phyloP scores from a whole-genome alignment of 2,113 vertebrate genomes.

The Prochilodus magdalenae region DNA sequence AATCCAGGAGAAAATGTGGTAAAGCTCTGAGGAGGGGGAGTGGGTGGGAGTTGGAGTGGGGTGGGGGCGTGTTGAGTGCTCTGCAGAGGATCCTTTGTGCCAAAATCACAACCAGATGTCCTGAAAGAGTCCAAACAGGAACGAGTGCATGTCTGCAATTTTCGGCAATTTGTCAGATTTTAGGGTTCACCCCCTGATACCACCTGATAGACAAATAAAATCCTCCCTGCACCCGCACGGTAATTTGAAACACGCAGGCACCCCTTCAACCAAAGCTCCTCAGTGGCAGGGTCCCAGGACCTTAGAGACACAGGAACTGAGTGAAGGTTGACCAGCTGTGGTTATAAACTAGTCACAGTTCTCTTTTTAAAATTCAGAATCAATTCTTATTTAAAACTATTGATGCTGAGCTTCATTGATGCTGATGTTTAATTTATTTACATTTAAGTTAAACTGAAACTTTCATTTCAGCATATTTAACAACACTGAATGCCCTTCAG shows the following conservation, averaged over 20 bases:
- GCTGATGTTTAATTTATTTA: too few relatives aligned
- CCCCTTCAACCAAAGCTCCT: constrained; percentile 52
- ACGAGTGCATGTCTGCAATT: constrained; percentile 82
- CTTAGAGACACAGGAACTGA: constrained; percentile 57
- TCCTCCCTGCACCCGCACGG: constrained; percentile 57
- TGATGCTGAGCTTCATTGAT: too few relatives aligned
- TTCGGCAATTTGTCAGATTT: constrained; percentile 85
- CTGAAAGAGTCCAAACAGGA: constrained; percentile 79
- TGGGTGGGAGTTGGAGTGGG: not conserved
- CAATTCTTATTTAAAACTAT: too few relatives aligned
- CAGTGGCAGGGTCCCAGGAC: constrained; percentile 50
- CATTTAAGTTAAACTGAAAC: too few relatives aligned
- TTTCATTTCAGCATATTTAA: too few relatives aligned
- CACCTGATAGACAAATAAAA: constrained; percentile 75
- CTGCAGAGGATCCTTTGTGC: constrained; percentile 72
- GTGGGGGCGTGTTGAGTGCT: constrained; percentile 61
- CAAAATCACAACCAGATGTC: constrained; percentile 83
- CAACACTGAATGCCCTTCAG: too few relatives aligned
- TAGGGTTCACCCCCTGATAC: constrained; percentile 66
- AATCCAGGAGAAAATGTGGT: constrained; percentile 66
- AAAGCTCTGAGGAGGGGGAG: constrained; percentile 10
- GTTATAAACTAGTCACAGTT: too few relatives aligned
- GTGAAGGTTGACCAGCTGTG: not conserved
- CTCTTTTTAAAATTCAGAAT: too few relatives aligned
- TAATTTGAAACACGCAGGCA: constrained; percentile 60